Conservation (phyloP, 2,797 vertebrate species). For the Chelmon rostratus region DNA sequence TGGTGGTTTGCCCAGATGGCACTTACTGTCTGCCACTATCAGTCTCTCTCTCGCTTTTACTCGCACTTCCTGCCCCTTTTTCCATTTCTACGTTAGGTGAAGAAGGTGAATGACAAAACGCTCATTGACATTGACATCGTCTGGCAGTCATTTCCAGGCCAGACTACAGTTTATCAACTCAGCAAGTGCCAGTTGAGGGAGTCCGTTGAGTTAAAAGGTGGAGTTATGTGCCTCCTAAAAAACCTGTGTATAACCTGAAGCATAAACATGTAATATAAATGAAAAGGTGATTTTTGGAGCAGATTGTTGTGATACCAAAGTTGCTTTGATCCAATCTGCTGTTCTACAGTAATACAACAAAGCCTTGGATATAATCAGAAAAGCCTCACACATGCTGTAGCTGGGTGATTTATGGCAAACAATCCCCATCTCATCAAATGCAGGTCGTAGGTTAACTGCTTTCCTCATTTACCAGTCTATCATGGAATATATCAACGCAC, state of each 20-base stretch:
- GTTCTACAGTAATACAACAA: constrained; percentile 2
- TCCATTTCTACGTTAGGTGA: constrained; percentile 3
- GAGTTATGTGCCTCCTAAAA: not conserved
- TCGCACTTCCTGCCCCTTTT: not conserved
- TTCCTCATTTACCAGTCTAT: constrained; percentile 14
- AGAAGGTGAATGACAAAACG: constrained; percentile 2
- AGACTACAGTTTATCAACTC: not conserved
- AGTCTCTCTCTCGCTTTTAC: constrained; percentile 18
- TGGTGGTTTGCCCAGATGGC: constrained; percentile 51
- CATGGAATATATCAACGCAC: constrained; percentile 10
- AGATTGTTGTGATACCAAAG: not conserved
- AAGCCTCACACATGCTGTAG: not conserved
- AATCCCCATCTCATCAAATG: constrained; percentile 18
- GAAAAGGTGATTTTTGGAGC: constrained; percentile 21
- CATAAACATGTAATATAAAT: constrained; percentile 21
- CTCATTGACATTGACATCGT: not conserved
- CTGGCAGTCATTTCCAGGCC: constrained; percentile 8
- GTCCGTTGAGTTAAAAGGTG: not conserved
- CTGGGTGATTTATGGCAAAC: constrained; percentile 28
- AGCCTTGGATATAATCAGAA: constrained; percentile 15
- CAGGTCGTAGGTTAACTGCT: constrained; percentile 35
- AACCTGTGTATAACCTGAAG: constrained; percentile 30
- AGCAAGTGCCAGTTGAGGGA: not conserved
- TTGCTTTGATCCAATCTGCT: constrained; percentile 19
- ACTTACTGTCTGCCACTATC: constrained; percentile 53